Evolutionary conservation across 2,113 vertebrate genomes (phyloP).

Genomic region (Melanotaenia duboulayi): DNA sequence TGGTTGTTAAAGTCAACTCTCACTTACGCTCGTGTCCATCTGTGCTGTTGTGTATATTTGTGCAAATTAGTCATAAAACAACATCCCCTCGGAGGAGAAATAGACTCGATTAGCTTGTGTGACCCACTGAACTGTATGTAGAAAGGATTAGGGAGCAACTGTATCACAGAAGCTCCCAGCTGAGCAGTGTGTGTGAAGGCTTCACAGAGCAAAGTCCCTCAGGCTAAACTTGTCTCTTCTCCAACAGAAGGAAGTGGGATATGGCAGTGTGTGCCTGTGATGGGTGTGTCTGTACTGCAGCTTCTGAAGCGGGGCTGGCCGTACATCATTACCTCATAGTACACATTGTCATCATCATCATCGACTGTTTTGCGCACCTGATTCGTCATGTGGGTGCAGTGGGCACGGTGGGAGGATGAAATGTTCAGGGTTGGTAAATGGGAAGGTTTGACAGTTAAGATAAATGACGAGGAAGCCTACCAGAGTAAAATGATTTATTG

Average conservation of each 20-base stretch:
- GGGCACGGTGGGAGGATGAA: conserved; percentile 7
- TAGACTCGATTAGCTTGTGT: conserved; percentile 18
- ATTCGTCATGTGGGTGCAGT: conserved; percentile 43
- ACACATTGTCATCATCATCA: conserved; percentile 22
- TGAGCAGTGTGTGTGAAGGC: conserved; percentile 41
- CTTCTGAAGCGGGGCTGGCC: conserved; percentile 27
- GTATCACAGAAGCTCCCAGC: conserved; percentile 56
- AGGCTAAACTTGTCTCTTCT: conserved; percentile 60
- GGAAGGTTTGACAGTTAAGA: neutral
- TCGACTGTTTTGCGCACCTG: conserved; percentile 33
- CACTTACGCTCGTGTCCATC: neutral
- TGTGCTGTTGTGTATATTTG: neutral
- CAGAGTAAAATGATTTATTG: neutral
- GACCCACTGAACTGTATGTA: conserved; percentile 53
- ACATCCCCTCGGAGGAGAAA: neutral
- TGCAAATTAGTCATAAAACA: neutral
- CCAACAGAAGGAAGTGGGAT: conserved; percentile 55
- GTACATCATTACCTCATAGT: conserved; percentile 23
- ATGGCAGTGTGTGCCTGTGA: conserved; percentile 34
- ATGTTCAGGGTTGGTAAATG: neutral
- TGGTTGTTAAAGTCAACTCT: neutral
- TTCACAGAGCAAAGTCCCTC: conserved; percentile 49
- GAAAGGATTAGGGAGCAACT: conserved; percentile 55
- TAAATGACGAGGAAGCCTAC: neutral
- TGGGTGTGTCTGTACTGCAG: conserved; percentile 58